phyloP scores from a whole-genome alignment of 2,797 vertebrate species.

The Anabas testudineus region DNA sequence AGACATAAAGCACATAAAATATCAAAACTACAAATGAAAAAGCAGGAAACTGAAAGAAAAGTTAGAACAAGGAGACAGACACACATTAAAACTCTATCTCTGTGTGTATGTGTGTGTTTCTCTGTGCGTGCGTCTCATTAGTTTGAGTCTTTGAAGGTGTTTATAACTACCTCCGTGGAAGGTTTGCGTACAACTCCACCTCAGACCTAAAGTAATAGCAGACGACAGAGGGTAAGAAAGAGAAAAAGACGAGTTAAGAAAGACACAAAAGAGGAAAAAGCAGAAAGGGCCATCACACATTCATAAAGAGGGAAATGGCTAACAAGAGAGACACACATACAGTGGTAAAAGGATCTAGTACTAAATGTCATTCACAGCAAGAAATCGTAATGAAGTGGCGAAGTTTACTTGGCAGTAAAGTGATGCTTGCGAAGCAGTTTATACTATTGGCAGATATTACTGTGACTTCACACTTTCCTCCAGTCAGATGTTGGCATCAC shows the following conservation, averaged over 20 bases:
- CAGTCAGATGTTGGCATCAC: conserved; percentile 53
- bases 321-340: conserved; percentile 49
- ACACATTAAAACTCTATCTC: conserved; percentile 35
- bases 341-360: conserved; percentile 44
- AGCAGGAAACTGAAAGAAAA: conserved; percentile 50
- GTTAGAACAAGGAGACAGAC: conserved; percentile 45
- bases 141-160: conserved; percentile 64
- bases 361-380: conserved; percentile 34
- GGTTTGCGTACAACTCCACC: conserved; percentile 89
- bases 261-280: conserved; percentile 62
- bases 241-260: conserved; percentile 61
- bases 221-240: conserved; percentile 70
- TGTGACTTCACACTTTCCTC: conserved; percentile 62
- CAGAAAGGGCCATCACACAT: conserved; percentile 71
- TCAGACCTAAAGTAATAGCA: conserved; percentile 85
- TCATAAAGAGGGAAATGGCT: conserved; percentile 56
- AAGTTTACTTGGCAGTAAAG: conserved; percentile 47
- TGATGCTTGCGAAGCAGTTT: conserved; percentile 32
- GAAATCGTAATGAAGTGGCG: conserved; percentile 50
- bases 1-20: conserved; percentile 46
- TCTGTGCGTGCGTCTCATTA: conserved; percentile 38
- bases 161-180: conserved; percentile 88
- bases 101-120: conserved; percentile 21
- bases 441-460: conserved; percentile 54
- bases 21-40: conserved; percentile 46